These are phyloP conservation scores for Ophion ellenae DNA, from an alignment of 2,888 invertebrate genomes.

Conservation along the genomic window DNA sequence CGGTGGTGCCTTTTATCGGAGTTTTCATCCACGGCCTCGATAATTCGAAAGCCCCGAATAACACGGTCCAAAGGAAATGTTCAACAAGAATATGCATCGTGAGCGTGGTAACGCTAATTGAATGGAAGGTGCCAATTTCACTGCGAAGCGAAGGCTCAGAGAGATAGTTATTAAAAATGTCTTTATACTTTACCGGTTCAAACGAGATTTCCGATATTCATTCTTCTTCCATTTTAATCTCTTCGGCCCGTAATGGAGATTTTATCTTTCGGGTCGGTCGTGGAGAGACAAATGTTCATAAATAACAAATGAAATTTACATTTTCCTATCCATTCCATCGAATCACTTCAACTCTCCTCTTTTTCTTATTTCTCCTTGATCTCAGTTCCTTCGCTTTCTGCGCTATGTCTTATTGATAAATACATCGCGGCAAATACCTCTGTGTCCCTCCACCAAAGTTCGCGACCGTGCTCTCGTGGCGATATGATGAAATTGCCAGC, in stretches of 20 bases:
- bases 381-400: background rate
- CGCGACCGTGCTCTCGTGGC: constrained; percentile 27
- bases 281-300: constrained; percentile 18
- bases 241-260: background rate
- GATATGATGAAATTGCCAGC: constrained; percentile 58
- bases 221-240: constrained; percentile 14
- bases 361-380: constrained; percentile 20
- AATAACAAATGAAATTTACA: constrained; percentile 41
- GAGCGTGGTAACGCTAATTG: constrained; percentile 43
- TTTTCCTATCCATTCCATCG: constrained; percentile 2
- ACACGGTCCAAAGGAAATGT: constrained; percentile 12
- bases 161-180: constrained; percentile 38
- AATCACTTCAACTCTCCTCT: background rate
- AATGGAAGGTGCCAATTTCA: constrained; percentile 19
- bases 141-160: constrained; percentile 26
- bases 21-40: constrained; percentile 23
- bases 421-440: constrained; percentile 41
- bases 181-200: constrained; percentile 25
- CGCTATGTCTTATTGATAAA: constrained; percentile 43
- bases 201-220: constrained; percentile 4
- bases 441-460: constrained; percentile 18
- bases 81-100: background rate
- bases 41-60: constrained; percentile 7
- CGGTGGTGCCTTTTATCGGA: background rate
- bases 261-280: background rate